phyloP scores from a whole-genome alignment of 2,797 vertebrate genomes.

The Geotrypetes seraphini region DNA sequence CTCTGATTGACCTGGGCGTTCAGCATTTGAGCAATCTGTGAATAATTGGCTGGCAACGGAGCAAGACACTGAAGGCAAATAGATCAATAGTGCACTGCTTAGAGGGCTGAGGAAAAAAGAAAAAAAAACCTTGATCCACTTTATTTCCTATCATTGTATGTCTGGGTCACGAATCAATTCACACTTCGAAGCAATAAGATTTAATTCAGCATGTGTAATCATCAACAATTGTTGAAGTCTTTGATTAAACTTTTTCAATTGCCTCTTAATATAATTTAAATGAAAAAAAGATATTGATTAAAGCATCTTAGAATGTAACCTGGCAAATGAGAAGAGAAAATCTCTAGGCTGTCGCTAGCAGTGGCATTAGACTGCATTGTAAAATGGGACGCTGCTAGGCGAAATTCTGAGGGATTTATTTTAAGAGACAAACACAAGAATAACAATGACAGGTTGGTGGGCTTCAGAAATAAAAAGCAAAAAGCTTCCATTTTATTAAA shows the following conservation, averaged over 20 bases:
- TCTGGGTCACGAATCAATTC: slow-evolving; percentile 4
- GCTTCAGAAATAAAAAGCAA: too few relatives aligned
- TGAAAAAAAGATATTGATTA: slow-evolving; percentile 18
- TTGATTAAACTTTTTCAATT: slow-evolving; percentile 28
- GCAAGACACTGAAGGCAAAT: slow-evolving; percentile 15
- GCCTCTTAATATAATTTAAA: slow-evolving; percentile 22
- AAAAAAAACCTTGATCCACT: slow-evolving; percentile 4
- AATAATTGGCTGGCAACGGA: slow-evolving; percentile 16
- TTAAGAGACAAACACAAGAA: too few relatives aligned
- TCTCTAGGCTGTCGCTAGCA: rapidly evolving
- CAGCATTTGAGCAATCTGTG: slow-evolving; percentile 6
- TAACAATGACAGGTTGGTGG: too few relatives aligned
- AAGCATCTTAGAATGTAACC: slow-evolving; percentile 16
- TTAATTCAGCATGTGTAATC: slow-evolving; percentile 16
- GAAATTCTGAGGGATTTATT: too few relatives aligned
- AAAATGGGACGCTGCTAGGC: too few relatives aligned
- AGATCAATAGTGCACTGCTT: slow-evolving; percentile 16
- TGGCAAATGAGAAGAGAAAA: slow-evolving; percentile 7
- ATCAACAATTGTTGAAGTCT: slow-evolving; percentile 13
- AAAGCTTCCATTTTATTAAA: too few relatives aligned
- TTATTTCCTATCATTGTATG: slow-evolving; percentile 3
- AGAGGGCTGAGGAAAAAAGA: neutral
- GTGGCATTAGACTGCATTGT: neutral
- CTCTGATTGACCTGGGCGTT: neutral
- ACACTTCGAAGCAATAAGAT: slow-evolving; percentile 3